These are phyloP conservation scores for Gadopsis bispinosus DNA, from an alignment of 2,797 vertebrate genomes.

Conservation along the genomic window DNA sequence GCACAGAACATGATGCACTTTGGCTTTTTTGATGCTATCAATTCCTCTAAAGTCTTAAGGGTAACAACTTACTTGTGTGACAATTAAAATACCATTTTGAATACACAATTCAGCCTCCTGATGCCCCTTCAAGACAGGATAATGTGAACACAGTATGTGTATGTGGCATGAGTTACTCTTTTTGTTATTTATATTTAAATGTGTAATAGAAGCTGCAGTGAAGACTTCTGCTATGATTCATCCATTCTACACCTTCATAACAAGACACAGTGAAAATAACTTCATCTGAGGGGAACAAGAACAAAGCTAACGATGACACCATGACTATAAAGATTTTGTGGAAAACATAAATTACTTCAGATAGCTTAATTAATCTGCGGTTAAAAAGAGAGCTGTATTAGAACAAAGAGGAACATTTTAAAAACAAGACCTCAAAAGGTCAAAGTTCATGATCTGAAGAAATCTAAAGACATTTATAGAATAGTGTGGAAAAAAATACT, in stretches of 20 bases:
- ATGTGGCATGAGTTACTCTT: background rate
- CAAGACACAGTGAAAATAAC: background rate
- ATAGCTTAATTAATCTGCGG: background rate
- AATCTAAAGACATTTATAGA: background rate
- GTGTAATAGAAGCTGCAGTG: slow-evolving; percentile 19
- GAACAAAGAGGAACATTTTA: background rate
- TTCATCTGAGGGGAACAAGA: slow-evolving; percentile 11
- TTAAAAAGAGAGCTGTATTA: background rate
- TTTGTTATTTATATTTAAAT: slow-evolving; percentile 3
- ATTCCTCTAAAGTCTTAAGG: background rate
- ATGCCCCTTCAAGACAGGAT: background rate
- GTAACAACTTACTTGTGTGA: too few species aligned
- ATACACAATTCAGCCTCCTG: slow-evolving; percentile 1
- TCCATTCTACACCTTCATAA: slow-evolving; percentile 4
- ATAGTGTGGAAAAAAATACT: background rate
- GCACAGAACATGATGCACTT: background rate
- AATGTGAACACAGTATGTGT: background rate
- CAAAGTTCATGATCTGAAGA: slow-evolving; percentile 1
- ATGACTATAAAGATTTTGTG: slow-evolving; percentile 3
- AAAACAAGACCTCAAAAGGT: slow-evolving; percentile 14
- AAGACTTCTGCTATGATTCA: background rate
- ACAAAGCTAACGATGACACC: background rate
- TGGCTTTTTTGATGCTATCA: background rate
- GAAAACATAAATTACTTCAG: background rate
- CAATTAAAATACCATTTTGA: background rate